phyloP scores from a whole-genome alignment of 1,140 invertebrate genomes.

The Hermetia illucens region DNA sequence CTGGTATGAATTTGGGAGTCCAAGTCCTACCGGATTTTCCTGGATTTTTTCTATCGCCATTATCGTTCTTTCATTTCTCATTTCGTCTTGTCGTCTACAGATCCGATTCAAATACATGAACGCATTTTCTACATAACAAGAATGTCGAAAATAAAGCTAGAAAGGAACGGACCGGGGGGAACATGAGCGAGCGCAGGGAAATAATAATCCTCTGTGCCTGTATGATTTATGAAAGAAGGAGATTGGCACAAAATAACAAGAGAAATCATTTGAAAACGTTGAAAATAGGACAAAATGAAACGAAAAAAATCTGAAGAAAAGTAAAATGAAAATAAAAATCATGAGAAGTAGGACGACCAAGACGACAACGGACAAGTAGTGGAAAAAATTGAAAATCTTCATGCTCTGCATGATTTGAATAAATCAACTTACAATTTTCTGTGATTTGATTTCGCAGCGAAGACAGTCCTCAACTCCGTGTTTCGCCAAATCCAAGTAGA shows the following conservation, averaged over 20 bases:
- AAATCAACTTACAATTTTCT: slow-evolving; percentile 1
- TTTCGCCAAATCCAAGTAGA: not conserved
- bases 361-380: not conserved
- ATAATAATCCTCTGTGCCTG: not conserved
- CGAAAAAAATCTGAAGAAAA: too few species aligned
- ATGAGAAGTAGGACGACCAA: not conserved
- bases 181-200: not conserved
- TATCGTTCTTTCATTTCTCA: not conserved
- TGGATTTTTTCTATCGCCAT: too few species aligned
- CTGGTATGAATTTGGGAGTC: too few species aligned
- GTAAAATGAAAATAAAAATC: too few species aligned
- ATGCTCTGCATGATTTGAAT: not conserved
- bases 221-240: not conserved
- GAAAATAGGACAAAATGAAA: too few species aligned
- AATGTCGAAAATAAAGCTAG: too few species aligned
- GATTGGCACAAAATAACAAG: not conserved
- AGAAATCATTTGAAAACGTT: not conserved
- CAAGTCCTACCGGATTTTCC: too few species aligned
- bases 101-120: not conserved
- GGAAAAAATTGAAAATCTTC: not conserved
- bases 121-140: too few species aligned
- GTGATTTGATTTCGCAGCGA: not conserved
- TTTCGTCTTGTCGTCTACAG: slow-evolving; percentile 1
- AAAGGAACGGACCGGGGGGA: too few species aligned
- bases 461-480: not conserved